Percentiles rank a stretch among this genome's conserved stretches.
Conservation (phyloP, 2,113 vertebrate species). For the Petromus typicus region DNA sequence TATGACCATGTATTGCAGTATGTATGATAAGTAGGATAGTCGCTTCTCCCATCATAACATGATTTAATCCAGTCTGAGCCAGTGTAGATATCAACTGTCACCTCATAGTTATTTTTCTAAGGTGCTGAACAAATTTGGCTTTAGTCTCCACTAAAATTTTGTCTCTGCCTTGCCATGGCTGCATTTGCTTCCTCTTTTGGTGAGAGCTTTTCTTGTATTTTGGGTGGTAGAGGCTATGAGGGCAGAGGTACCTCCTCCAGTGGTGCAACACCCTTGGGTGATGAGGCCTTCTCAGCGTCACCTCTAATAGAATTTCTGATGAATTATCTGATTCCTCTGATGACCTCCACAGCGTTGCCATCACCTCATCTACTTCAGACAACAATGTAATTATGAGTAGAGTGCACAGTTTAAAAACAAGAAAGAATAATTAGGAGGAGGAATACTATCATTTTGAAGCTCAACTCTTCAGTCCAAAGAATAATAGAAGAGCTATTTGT, state of each 20-base stretch:
- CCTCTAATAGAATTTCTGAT: not conserved
- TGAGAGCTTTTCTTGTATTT: not conserved
- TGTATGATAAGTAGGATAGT: not conserved
- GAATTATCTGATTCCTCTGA: not conserved
- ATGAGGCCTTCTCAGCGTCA: not conserved
- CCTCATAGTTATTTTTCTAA: not conserved
- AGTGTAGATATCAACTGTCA: not conserved
- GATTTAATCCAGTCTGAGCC: not conserved
- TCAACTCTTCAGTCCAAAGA: fast-evolving
- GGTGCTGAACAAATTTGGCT: not conserved
- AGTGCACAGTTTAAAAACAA: not conserved
- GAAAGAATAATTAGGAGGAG: not conserved
- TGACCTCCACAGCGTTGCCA: not conserved
- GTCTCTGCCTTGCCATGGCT: not conserved
- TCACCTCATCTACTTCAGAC: not conserved
- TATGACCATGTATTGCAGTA: not conserved
- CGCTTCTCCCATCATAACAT: not conserved
- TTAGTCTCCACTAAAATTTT: not conserved
- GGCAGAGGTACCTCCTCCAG: too few species aligned
- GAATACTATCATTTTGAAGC: not conserved
- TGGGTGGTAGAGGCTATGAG: too few species aligned
- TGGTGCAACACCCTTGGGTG: not conserved
- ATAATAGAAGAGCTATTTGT: not conserved
- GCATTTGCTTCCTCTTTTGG: not conserved
- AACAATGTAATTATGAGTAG: not conserved